Evolutionary conservation across 2,888 invertebrate species (phyloP).

Genomic region (Tiliacea citrago): DNA sequence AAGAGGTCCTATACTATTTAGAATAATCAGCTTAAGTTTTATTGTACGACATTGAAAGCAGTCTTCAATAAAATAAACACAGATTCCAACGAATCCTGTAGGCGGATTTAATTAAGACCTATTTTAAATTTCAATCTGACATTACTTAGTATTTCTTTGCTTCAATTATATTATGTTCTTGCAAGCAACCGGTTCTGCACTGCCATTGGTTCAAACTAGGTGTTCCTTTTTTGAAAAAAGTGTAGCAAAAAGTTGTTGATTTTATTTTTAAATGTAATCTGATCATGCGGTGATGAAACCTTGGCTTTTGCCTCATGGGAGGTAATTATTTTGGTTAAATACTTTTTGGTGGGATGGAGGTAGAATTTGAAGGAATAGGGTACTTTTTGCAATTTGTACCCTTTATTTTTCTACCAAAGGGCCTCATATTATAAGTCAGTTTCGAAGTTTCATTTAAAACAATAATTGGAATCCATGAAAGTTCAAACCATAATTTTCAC

Average conservation of each 20-base stretch:
- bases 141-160: conserved; percentile 34
- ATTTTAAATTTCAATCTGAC: conserved; percentile 28
- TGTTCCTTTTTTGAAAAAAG: conserved; percentile 30
- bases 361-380: neutral
- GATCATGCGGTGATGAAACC: conserved; percentile 28
- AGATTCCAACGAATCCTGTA: conserved; percentile 23
- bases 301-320: conserved; percentile 6
- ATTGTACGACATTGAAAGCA: neutral
- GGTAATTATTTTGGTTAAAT: neutral
- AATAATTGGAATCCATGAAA: neutral
- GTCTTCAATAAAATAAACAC: conserved; percentile 3
- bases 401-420: neutral
- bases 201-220: conserved; percentile 5
- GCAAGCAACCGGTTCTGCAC: conserved; percentile 32
- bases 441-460: no score
- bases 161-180: conserved; percentile 38
- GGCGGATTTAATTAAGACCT: conserved; percentile 41
- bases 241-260: conserved; percentile 21
- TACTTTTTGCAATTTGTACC: no score
- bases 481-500: neutral
- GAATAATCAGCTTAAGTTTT: neutral
- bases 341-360: conserved; percentile 12
- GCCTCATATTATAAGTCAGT: no score
- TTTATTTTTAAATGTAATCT: conserved; percentile 28
- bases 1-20: neutral